Conservation (phyloP, 2,888 invertebrate species). For the Napeogenes sylphis region DNA sequence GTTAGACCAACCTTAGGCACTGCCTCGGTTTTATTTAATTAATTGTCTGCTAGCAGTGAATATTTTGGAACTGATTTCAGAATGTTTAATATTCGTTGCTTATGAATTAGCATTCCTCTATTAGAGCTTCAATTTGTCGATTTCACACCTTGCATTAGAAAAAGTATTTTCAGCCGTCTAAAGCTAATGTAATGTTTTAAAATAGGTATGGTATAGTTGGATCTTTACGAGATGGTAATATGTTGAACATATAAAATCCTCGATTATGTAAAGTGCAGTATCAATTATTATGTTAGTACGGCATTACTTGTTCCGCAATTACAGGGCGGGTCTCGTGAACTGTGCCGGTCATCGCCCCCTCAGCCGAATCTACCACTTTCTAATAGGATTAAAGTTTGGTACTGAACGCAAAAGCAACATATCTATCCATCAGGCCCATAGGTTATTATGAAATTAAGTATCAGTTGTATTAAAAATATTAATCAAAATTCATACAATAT, state of each 20-base stretch:
- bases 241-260: neutral
- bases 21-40: slow-evolving; percentile 6
- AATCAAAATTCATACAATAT: neutral
- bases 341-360: slow-evolving; percentile 61
- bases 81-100: too few relatives aligned
- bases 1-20: neutral
- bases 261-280: slow-evolving; percentile 34
- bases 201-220: too few relatives aligned
- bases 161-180: too few relatives aligned
- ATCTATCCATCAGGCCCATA: slow-evolving; percentile 38
- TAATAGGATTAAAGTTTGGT: slow-evolving; percentile 63
- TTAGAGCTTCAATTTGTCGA: too few relatives aligned
- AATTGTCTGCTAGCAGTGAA: neutral
- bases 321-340: slow-evolving; percentile 57
- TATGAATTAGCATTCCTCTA: too few relatives aligned
- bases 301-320: slow-evolving; percentile 48
- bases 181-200: too few relatives aligned
- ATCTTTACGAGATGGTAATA: too few relatives aligned
- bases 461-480: neutral
- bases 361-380: slow-evolving; percentile 69
- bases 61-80: neutral
- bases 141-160: too few relatives aligned
- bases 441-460: slow-evolving; percentile 33
- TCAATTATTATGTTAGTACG: slow-evolving; percentile 42
- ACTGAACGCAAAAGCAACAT: slow-evolving; percentile 45